Percentiles rank a stretch among this genome's conserved stretches.
Evolutionary conservation across 2,888 invertebrate genomes (phyloP).

Genomic region (Drosophila antonietae): DNA sequence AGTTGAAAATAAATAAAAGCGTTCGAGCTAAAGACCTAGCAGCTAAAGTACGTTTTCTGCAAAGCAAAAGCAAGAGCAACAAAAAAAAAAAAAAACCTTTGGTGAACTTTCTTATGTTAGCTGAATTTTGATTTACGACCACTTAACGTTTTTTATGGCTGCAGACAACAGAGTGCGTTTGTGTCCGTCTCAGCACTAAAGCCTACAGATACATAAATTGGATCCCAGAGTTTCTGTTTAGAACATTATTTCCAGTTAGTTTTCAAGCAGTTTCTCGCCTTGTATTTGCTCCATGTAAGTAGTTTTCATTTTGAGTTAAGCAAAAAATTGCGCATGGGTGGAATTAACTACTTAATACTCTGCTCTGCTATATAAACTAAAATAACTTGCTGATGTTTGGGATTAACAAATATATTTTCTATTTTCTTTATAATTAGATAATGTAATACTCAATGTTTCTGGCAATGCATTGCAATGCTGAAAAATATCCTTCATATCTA

Average conservation of each 20-base stretch:
- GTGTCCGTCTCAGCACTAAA: conserved; percentile 39
- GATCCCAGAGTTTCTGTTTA: conserved; percentile 17
- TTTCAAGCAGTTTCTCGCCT: conserved; percentile 10
- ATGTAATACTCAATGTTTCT: no score
- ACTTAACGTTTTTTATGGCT: conserved; percentile 75
- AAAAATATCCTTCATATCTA: no score
- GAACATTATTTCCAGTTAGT: conserved; percentile 9
- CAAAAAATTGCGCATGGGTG: background rate
- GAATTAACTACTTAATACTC: background rate
- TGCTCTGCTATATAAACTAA: no score
- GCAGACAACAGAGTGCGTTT: conserved; percentile 54
- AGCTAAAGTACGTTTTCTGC: conserved; percentile 33
- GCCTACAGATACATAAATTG: conserved; percentile 40
- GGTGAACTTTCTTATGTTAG: conserved; percentile 63
- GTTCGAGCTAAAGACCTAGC: conserved; percentile 33
- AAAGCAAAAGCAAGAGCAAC: conserved; percentile 1
- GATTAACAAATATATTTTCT: no score
- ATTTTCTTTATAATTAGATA: no score
- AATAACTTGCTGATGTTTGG: no score
- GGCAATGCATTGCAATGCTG: no score
- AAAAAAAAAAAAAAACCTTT: conserved; percentile 14
- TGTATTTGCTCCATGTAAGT: conserved; percentile 10
- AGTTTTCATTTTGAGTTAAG: conserved; percentile 2
- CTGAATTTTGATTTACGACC: conserved; percentile 77
- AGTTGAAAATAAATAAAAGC: conserved; percentile 62